Base-by-base conservation (phyloP, 2,888 invertebrate genomes). In the Microctonus hyperodae region DNA sequence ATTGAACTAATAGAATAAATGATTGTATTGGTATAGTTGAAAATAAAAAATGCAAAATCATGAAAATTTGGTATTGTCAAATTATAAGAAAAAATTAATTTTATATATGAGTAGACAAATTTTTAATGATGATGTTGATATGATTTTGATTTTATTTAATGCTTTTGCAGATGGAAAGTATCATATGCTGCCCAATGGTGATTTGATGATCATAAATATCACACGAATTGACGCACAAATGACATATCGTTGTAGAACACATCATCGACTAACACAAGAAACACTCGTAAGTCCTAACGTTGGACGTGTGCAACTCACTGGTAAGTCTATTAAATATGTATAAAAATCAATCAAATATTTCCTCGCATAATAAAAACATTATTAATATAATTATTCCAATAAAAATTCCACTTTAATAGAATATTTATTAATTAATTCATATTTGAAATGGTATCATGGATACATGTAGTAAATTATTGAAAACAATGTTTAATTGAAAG, bases 231-330 rank as follows among this genome's bases (percentile, higher is more conserved):
- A 90, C 83, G 86, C 87, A 20, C 86, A 86, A 74, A 85, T 86
- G 77, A 85, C 86, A 72, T 90, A 88, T 80, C 86, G 87, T 48
- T 90, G 90, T 79, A 85, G 88, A 69, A 88, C 89, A 51, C 86
- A 87, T 80, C 89, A 89, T 80, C 86, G 87, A 72, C 79, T 90
- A 74, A 89, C 89, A 13, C 87, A 88, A 74, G 88, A 88, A 74
- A 87, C 87, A 35, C 86, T 87, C 70, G 85, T 87, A 71, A 90
- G 90, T 80, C 85, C 85, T 67, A 87, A 86, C 77, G 87, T 87
- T 28, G 88, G 88, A 11, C 84, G 87, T 78, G 85, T 88, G 73
- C 87, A 87, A 79, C 79, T 88, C 76, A 86, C 87, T 74, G 88
- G 88, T 88, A 81, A 83, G 58, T 40, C 2, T n/a, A n/a, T 44